These are phyloP conservation scores for Microdon myrmicae DNA, from an alignment of 2,888 invertebrate species.

Conservation along the genomic window DNA sequence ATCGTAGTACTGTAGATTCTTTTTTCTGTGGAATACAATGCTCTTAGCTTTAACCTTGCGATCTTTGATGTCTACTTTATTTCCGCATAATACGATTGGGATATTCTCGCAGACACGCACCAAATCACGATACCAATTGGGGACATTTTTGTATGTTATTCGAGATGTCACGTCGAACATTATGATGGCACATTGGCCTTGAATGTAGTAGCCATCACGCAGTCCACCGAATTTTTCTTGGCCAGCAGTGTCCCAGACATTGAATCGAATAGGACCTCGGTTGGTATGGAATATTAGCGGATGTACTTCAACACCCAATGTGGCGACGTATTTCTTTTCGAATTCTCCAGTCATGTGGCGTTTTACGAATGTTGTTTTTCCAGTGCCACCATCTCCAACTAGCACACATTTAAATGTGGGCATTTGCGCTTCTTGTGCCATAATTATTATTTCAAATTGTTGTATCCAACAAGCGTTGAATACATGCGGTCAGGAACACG, in stretches of 20 bases:
- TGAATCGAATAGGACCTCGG: slow-evolving; percentile 96
- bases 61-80: slow-evolving; percentile 99
- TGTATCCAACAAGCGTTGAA: too few species aligned
- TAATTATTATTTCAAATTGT: slow-evolving; percentile 65
- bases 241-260: slow-evolving; percentile 99
- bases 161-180: slow-evolving; percentile 99
- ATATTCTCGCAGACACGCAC: slow-evolving; percentile 99
- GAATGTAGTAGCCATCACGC: slow-evolving; percentile 98
- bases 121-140: slow-evolving; percentile 99
- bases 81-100: slow-evolving; percentile 99
- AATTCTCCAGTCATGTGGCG: slow-evolving; percentile 99
- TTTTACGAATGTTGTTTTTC: slow-evolving; percentile 99
- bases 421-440: slow-evolving; percentile 84
- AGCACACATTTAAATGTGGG: slow-evolving; percentile 97
- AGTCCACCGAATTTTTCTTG: slow-evolving; percentile 99
- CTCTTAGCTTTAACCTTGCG: slow-evolving; percentile 99
- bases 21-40: slow-evolving; percentile 99
- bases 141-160: slow-evolving; percentile 99
- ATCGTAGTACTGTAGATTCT: slow-evolving; percentile 99
- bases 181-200: slow-evolving; percentile 96
- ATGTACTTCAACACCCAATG: slow-evolving; percentile 98
- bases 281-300: slow-evolving; percentile 98
- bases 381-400: slow-evolving; percentile 99
- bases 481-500: too few species aligned
- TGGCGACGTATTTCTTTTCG: slow-evolving; percentile 99